A percentile compares a stretch with the other conserved stretches of the same genome.
These are phyloP conservation scores for Ptychodera flava DNA, from an alignment of 35 echinoderm and acorn worm genomes.

Conservation along the genomic window DNA sequence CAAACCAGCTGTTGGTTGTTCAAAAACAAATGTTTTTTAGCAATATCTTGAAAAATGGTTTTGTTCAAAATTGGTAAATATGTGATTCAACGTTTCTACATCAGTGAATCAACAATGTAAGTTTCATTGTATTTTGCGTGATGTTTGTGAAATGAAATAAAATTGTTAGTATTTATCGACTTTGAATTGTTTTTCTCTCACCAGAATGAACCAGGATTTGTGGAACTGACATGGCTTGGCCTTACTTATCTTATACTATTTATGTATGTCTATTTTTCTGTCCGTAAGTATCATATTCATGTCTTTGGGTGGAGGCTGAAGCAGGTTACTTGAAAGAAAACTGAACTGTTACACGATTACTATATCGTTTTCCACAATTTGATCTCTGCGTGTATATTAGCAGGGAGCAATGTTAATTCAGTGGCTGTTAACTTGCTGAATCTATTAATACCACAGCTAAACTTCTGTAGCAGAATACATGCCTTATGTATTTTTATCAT, in stretches of 20 bases:
- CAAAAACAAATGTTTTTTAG: no score
- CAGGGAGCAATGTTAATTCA: neutral
- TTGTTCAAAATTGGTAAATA: no score
- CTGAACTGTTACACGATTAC: neutral
- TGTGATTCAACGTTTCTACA: no score
- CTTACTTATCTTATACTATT: constrained; percentile 76
- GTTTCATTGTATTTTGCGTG: no score
- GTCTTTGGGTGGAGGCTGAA: no score
- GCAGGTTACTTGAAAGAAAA: no score
- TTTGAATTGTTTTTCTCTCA: constrained; percentile 41
- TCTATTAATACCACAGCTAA: neutral
- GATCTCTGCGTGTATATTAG: neutral
- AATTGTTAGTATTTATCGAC: no score
- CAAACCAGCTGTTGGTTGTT: no score
- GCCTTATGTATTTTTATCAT: neutral
- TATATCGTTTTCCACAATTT: neutral
- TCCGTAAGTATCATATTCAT: constrained; percentile 66
- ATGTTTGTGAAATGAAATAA: no score
- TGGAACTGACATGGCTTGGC: constrained; percentile 46
- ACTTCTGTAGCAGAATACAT: neutral
- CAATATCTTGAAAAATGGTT: no score
- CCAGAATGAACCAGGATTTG: constrained; percentile 46
- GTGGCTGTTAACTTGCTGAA: neutral
- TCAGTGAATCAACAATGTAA: no score
- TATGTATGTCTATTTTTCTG: constrained; percentile 95